Percentiles rank a stretch among this genome's conserved stretches.
phyloP scores from a whole-genome alignment of 2,888 invertebrate species.

The Drosophila suboccidentalis region DNA sequence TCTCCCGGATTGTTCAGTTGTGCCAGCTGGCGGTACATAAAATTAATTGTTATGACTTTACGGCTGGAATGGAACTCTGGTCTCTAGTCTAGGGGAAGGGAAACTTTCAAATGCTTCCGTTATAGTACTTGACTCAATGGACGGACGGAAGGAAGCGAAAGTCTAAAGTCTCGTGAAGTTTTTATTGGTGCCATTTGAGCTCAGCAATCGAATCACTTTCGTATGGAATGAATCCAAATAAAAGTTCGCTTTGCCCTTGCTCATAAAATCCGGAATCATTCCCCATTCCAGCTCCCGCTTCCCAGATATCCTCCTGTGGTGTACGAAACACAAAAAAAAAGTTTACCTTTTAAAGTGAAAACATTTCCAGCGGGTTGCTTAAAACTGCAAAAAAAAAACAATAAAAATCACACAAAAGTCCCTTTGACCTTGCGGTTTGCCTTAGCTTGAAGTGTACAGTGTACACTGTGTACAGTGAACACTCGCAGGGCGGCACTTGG shows the following conservation, averaged over 20 bases:
- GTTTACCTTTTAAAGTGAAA: constrained; percentile 68
- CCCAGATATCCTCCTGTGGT: not conserved
- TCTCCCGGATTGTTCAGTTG: constrained; percentile 38
- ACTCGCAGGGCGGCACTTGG: constrained; percentile 28
- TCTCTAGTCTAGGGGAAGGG: constrained; percentile 19
- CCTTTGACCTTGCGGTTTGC: constrained; percentile 65
- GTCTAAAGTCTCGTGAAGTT: constrained; percentile 57
- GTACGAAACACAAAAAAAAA: constrained; percentile 19
- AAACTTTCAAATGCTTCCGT: constrained; percentile 47
- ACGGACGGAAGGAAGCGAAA: constrained; percentile 42
- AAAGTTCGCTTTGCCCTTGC: constrained; percentile 42
- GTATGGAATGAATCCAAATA: constrained; percentile 45
- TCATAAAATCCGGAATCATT: constrained; percentile 44
- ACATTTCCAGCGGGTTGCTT: constrained; percentile 45
- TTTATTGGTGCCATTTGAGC: constrained; percentile 72
- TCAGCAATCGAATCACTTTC: constrained; percentile 69
- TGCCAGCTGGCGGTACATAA: constrained; percentile 57
- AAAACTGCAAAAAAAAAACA: constrained; percentile 59
- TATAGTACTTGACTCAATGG: constrained; percentile 39
- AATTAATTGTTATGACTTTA: constrained; percentile 62
- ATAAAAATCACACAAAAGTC: constrained; percentile 49
- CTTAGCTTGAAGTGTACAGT: not conserved
- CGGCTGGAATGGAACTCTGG: constrained; percentile 25
- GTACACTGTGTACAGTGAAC: constrained; percentile 5
- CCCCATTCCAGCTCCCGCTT: not conserved